Percentiles rank a stretch among this genome's conserved stretches.
Evolutionary conservation across 2,113 vertebrate species (phyloP).

Genomic region (Pygoscelis adeliae): DNA sequence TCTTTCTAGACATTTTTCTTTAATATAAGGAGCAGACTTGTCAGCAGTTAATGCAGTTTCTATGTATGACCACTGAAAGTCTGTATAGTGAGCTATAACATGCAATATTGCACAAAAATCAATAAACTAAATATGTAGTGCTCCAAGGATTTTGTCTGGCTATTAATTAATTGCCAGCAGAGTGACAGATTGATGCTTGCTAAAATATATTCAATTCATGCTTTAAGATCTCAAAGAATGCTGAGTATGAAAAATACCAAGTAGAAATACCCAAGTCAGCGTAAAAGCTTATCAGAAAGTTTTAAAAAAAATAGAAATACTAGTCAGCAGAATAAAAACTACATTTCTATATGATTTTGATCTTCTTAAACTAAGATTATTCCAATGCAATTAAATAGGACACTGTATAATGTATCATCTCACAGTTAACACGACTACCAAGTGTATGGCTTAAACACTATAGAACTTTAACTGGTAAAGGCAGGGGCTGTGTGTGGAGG

Average conservation of each 20-base stretch:
- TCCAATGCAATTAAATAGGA: neutral
- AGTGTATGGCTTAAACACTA: neutral
- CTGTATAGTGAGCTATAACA: constrained; percentile 1
- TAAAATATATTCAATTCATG: constrained; percentile 4
- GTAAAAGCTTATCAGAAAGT: neutral
- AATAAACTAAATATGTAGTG: neutral
- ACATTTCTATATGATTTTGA: neutral
- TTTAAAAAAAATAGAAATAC: neutral
- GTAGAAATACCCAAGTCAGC: neutral
- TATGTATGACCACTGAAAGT: neutral
- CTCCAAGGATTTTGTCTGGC: neutral
- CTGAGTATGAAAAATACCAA: constrained; percentile 5
- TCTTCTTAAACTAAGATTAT: neutral
- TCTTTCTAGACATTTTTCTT: neutral
- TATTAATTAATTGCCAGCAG: constrained; percentile 18
- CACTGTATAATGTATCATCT: neutral
- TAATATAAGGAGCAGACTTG: neutral
- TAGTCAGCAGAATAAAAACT: constrained; percentile 38
- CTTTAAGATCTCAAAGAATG: neutral
- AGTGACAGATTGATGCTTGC: neutral
- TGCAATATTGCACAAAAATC: neutral
- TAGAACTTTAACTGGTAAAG: neutral
- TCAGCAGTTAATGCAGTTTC: neutral
- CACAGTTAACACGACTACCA: neutral
- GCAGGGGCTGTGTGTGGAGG: no score